Conservation (phyloP, 2,888 invertebrate species). For the Steromphala cineraria region DNA sequence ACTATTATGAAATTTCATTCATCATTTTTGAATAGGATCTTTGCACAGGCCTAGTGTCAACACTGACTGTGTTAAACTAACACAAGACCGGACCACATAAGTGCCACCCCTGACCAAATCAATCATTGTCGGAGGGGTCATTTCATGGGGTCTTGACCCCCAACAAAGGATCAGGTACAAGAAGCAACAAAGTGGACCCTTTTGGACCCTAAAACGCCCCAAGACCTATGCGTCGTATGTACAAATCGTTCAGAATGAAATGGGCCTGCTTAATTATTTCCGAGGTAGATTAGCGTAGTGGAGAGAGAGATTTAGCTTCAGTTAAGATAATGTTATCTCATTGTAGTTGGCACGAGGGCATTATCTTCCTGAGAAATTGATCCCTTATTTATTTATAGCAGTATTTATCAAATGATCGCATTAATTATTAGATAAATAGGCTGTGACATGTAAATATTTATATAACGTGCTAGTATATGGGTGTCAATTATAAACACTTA, state of each 20-base stretch:
- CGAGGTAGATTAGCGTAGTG: neutral
- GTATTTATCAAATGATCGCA: neutral
- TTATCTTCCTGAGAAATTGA: neutral
- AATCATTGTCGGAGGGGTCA: neutral
- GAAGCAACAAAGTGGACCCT: neutral
- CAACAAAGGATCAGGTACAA: neutral
- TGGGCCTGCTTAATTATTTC: neutral
- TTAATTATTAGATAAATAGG: neutral
- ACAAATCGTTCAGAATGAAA: neutral
- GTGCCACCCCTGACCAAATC: neutral
- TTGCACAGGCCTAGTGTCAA: neutral
- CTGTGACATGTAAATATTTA: slow-evolving; percentile 4
- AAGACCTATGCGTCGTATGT: neutral
- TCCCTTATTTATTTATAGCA: neutral
- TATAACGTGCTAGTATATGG: neutral
- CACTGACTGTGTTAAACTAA: neutral
- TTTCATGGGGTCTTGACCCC: slow-evolving; percentile 6
- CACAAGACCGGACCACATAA: neutral
- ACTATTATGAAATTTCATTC: slow-evolving; percentile 5
- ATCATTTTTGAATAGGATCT: neutral
- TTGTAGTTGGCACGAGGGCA: neutral
- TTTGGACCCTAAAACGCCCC: neutral
- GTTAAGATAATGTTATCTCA: neutral
- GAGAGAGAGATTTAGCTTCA: neutral
- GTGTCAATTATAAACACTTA: neutral